Base-by-base conservation (phyloP, 2,113 vertebrate genomes). In the Odobenus rosmarus region DNA sequence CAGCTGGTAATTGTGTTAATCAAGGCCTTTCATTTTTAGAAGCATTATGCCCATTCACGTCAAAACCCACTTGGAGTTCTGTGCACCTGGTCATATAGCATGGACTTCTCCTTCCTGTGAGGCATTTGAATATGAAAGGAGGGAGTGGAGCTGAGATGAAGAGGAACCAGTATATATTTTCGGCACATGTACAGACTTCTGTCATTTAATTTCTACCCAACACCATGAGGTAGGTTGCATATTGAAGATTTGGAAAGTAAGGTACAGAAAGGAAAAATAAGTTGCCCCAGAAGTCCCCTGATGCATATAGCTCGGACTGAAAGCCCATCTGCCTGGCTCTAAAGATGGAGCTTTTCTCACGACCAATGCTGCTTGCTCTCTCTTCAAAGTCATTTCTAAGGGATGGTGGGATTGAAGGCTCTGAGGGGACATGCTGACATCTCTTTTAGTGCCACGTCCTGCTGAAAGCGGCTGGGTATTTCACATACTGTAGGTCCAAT, bases 31-130 rank as follows among this genome's bases (percentile, higher is more conserved):
- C 26, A 53, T 77, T 89, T 89, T 77, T 61, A 86, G 51, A 88
- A 74, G 33, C 39, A 93, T 51, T 72, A 69, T n/a, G 9, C 1
- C 46, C 51, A 2, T 80, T 93, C 39, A 42, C 4, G 4, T 83
- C 82, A 96, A 92, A 97, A 92, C 7, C 7, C 67, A 87, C 53
- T 2, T 59, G 64, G 81, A 94, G 83, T 69, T 74, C 67, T 9
- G 16, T 18, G 23, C 31, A 51, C 24, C 76, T 69, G 31, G 39
- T 9, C 31, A 69, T 23, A 10, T 1, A 74, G 24, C 5, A 31
- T 1, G 9, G 46, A 15, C 31, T 23, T 26, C 18, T n/a, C 39
- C 7, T 89, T 83, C 49, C 72, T 88, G 46, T 46, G 74, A 85
- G 62, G 46, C 7, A 88, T 94, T 0, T 61, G n/a, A 82, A 95